Evolutionary conservation across 2,888 invertebrate species (phyloP).

Genomic region (Strigamia transsilvanica): DNA sequence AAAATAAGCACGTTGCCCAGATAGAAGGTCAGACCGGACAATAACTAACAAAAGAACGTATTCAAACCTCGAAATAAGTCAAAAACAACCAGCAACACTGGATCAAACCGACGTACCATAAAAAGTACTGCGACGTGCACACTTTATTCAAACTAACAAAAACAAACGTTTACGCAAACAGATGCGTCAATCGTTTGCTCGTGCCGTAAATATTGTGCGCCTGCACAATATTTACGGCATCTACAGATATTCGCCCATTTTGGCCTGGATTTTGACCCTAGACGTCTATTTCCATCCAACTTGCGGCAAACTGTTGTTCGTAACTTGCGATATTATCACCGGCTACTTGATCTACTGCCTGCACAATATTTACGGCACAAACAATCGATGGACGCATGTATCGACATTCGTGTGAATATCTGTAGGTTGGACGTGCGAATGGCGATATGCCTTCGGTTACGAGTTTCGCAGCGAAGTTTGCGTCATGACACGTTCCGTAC

Average conservation of each 20-base stretch:
- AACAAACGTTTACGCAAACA: conserved; percentile 83
- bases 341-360: conserved; percentile 74
- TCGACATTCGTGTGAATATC: conserved; percentile 78
- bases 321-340: conserved; percentile 79
- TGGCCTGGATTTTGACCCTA: conserved; percentile 83
- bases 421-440: conserved; percentile 87
- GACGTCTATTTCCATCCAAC: conserved; percentile 76
- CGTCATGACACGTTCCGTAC: conserved; percentile 84
- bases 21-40: conserved; percentile 84
- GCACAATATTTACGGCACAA: conserved; percentile 28
- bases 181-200: conserved; percentile 59
- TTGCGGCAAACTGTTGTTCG: conserved; percentile 89
- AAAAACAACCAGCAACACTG: conserved; percentile 89
- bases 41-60: conserved; percentile 84
- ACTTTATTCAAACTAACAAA: conserved; percentile 95
- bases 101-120: conserved; percentile 92
- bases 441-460: conserved; percentile 81
- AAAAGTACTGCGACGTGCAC: conserved; percentile 94
- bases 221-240: too few species aligned
- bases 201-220: conserved; percentile 38
- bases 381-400: conserved; percentile 56
- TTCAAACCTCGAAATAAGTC: conserved; percentile 86
- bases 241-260: conserved; percentile 93
- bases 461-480: conserved; percentile 75
- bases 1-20: conserved; percentile 78